These are phyloP conservation scores for Crocidura indochinensis DNA, from an alignment of 2,797 vertebrate genomes.

Conservation along the genomic window DNA sequence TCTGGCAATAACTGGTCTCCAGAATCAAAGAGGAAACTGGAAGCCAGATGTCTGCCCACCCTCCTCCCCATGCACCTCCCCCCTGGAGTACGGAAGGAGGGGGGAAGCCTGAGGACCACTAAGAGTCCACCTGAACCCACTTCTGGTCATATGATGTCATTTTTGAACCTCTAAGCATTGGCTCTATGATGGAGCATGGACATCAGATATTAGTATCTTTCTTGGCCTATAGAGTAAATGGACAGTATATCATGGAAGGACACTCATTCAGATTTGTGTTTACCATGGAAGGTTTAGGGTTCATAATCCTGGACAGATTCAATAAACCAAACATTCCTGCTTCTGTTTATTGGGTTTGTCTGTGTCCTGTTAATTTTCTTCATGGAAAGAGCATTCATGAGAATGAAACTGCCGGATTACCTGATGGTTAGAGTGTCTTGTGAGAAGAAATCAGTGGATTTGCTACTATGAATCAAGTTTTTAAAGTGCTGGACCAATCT, in stretches of 20 bases:
- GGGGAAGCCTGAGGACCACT: too few relatives aligned
- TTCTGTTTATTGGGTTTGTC: conserved; percentile 99
- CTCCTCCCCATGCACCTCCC: too few relatives aligned
- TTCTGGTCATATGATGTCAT: too few relatives aligned
- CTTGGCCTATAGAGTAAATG: conserved; percentile 94
- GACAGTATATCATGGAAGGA: conserved; percentile 99
- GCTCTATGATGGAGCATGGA: too few relatives aligned
- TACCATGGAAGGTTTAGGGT: conserved; percentile 99
- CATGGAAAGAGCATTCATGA: conserved; percentile 99
- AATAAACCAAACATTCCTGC: conserved; percentile 98
- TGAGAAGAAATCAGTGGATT: conserved; percentile 70
- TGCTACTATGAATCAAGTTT: conserved; percentile 80
- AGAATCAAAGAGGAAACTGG: too few relatives aligned
- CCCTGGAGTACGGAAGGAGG: too few relatives aligned
- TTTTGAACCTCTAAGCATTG: too few relatives aligned
- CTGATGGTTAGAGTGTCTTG: conserved; percentile 94
- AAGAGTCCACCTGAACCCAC: too few relatives aligned
- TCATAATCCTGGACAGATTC: conserved; percentile 98
- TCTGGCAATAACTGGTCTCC: too few relatives aligned
- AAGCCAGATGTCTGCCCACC: too few relatives aligned
- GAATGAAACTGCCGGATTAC: conserved; percentile 99
- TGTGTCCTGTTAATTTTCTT: conserved; percentile 99
- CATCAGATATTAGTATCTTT: neutral
- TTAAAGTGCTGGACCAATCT: conserved; percentile 67
- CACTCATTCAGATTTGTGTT: conserved; percentile 99